Evolutionary conservation across 1,140 invertebrate genomes (phyloP).

Genomic region (Pemphigus obesinymphae): DNA sequence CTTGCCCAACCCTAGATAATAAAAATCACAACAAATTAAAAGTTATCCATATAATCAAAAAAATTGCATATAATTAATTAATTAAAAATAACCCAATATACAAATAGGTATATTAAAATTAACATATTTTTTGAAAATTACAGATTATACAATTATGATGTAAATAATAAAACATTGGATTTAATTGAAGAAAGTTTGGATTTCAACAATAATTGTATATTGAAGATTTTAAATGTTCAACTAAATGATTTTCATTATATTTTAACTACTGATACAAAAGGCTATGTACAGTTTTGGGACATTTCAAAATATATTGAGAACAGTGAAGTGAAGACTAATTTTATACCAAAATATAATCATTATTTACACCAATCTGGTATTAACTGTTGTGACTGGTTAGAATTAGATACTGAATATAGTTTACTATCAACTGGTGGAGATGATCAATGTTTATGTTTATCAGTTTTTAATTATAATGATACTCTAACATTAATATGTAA

Average conservation of each 20-base stretch:
- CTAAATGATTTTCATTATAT: conserved; percentile 51
- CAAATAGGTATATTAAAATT: no score
- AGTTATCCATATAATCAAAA: no score
- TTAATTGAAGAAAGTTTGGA: conserved; percentile 50
- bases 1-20: no score
- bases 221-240: conserved; percentile 55
- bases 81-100: no score
- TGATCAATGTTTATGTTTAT: conserved; percentile 29
- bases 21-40: no score
- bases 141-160: conserved; percentile 40
- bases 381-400: conserved; percentile 53
- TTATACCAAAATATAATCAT: conserved; percentile 10
- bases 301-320: conserved; percentile 48
- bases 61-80: no score
- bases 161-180: conserved; percentile 30
- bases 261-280: conserved; percentile 62
- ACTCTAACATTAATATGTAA: neutral
- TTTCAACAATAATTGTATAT: conserved; percentile 57
- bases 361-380: conserved; percentile 66
- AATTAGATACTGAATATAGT: conserved; percentile 23
- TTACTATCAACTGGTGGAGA: conserved; percentile 42
- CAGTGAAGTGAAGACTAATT: conserved; percentile 39
- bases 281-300: conserved; percentile 62
- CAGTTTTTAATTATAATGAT: neutral
- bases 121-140: neutral